These are phyloP conservation scores for Clarias batrachus DNA, from an alignment of 2,113 vertebrate species.

Conservation along the genomic window DNA sequence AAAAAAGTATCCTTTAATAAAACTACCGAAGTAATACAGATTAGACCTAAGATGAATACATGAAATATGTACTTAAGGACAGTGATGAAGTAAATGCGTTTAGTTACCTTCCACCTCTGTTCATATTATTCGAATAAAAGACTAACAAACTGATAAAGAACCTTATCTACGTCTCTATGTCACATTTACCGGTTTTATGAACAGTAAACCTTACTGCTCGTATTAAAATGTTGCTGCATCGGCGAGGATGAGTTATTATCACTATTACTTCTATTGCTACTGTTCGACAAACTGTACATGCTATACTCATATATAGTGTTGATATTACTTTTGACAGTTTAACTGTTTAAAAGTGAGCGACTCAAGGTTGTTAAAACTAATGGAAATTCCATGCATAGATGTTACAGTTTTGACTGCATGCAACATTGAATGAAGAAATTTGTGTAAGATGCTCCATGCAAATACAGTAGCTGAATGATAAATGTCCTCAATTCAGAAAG, in stretches of 20 bases:
- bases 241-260: neutral
- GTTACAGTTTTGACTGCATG: neutral
- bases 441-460: neutral
- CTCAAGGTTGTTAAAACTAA: neutral
- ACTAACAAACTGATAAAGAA: neutral
- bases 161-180: neutral
- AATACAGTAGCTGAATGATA: neutral
- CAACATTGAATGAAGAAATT: neutral
- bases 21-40: too few relatives aligned
- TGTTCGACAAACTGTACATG: neutral
- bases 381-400: neutral
- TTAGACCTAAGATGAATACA: too few relatives aligned
- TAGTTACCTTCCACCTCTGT: too few relatives aligned
- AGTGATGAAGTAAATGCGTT: too few relatives aligned
- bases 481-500: neutral
- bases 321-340: neutral
- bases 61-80: too few relatives aligned
- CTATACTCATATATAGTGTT: neutral
- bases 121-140: neutral
- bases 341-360: neutral
- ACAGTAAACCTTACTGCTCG: too few relatives aligned
- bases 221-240: neutral
- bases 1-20: too few relatives aligned
- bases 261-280: neutral
- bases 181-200: neutral